Percentiles rank a stretch among this genome's conserved stretches.
Conservation (phyloP, 2,797 vertebrate species). For the Sternarchorhynchus goeldii region DNA sequence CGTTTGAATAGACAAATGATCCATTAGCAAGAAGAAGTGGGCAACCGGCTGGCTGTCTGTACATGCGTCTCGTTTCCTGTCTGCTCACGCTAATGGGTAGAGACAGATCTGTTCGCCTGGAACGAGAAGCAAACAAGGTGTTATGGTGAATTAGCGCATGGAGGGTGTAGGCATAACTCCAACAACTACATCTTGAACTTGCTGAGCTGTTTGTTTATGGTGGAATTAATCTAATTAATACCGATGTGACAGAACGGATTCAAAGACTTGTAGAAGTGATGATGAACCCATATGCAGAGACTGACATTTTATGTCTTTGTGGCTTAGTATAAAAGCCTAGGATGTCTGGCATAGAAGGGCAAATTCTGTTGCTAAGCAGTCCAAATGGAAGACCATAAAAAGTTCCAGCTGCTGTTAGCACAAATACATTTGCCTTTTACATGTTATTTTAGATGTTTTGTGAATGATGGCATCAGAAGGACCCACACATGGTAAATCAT, state of each 20-base stretch:
- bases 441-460: neutral
- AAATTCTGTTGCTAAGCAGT: slow-evolving; percentile 65
- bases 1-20: slow-evolving; percentile 60
- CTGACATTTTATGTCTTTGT: slow-evolving; percentile 12
- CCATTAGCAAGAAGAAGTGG: slow-evolving; percentile 48
- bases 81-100: slow-evolving; percentile 42
- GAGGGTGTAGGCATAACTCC: neutral
- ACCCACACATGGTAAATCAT: neutral
- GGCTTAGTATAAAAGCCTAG: slow-evolving; percentile 18
- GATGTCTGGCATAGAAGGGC: slow-evolving; percentile 7
- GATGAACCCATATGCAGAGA: slow-evolving; percentile 17
- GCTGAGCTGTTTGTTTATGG: slow-evolving; percentile 13
- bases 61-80: slow-evolving; percentile 34
- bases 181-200: neutral
- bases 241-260: slow-evolving; percentile 27
- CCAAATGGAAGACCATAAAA: slow-evolving; percentile 51
- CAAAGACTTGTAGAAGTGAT: slow-evolving; percentile 1
- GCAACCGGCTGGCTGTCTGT: slow-evolving; percentile 42
- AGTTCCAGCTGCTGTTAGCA: slow-evolving; percentile 58
- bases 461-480: too few relatives aligned
- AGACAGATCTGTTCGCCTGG: slow-evolving; percentile 25
- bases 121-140: slow-evolving; percentile 5
- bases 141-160: slow-evolving; percentile 13
- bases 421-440: slow-evolving; percentile 40
- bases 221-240: slow-evolving; percentile 13